Base-by-base conservation (phyloP, 53 echinoderm and acorn worm species). In the Hippasteria phrygiana region DNA sequence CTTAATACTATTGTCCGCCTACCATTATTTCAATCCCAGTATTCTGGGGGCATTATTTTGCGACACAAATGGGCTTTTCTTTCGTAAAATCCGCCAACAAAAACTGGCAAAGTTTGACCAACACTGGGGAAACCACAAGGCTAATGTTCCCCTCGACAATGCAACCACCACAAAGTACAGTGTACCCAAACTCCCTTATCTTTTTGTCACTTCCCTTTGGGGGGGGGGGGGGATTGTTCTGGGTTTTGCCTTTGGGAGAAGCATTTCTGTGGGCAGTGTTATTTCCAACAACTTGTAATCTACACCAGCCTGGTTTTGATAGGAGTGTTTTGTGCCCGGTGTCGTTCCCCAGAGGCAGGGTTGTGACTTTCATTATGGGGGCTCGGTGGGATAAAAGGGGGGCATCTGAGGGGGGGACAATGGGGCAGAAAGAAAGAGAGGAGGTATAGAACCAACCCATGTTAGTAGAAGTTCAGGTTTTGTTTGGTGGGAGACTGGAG, bases 291-390 rank as follows among this genome's bases (percentile, higher is more conserved):
- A 48, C 47, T 51, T 64, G 85, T 69, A 85, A 85, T 70, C 43
- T 71, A 85, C 70, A 85, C 37, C 43, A 27, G 0, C 16, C 8
- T 33, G 36, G 69, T 55, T 85, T 85, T 64, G 80, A 80, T 71
- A 71, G 43, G 26, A 32, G 28, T 36, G 12, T 70, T 85, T 85
- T 85, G 85, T 85, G 31, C 28, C 67, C 2, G 33, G 64, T 26
- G 18, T 43, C 14, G 45, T 7, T 83, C 48, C 64, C 75, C 85
- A 5, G 24, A 41, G 71, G 85, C 85, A 85, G 85, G 85, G 71
- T 85, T 85, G 71, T 85, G 85, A 85, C 85, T 85, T 85, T 85
- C 38, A 70, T 85, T 85, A 47, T 69, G 53, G 16, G 22, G 71
- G 35, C 51, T 38, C 70, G 33, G 38, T 17, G 48, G 71, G 47